These are phyloP conservation scores for Oceanodroma tethys DNA, from an alignment of 2,113 vertebrate genomes.

Conservation along the genomic window DNA sequence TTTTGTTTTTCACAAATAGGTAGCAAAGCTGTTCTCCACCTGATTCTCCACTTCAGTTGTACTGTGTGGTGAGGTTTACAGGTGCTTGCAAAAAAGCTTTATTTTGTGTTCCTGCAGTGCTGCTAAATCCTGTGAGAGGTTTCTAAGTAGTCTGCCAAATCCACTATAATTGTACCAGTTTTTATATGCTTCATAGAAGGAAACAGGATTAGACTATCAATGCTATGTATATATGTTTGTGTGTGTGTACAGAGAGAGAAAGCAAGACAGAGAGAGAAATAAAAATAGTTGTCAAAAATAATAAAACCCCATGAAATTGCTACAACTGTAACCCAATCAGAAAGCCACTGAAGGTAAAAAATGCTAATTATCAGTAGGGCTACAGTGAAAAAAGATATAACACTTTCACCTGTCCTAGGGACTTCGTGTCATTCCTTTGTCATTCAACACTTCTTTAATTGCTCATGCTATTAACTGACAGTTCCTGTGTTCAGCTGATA, in stretches of 20 bases:
- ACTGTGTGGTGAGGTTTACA: not conserved
- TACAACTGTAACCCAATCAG: not conserved
- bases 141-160: not conserved
- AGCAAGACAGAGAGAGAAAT: not conserved
- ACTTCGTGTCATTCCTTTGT: not conserved
- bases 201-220: not conserved
- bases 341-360: not conserved
- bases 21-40: not conserved
- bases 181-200: not conserved
- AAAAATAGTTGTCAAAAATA: not conserved
- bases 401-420: not conserved
- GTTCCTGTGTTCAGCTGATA: not conserved
- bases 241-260: not conserved
- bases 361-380: not conserved
- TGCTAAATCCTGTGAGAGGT: not conserved
- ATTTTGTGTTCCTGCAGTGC: rapidly evolving
- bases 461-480: not conserved
- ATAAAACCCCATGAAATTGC: not conserved
- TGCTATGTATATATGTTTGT: rapidly evolving
- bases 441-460: not conserved
- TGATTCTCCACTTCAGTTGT: not conserved
- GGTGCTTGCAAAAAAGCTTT: not conserved
- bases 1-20: not conserved
- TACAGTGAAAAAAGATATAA: not conserved
- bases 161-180: not conserved